Evolutionary conservation across 2,888 invertebrate species (phyloP), one percentile per base, ranked within the genome.

Genomic region (Lissonota sp.): DNA sequence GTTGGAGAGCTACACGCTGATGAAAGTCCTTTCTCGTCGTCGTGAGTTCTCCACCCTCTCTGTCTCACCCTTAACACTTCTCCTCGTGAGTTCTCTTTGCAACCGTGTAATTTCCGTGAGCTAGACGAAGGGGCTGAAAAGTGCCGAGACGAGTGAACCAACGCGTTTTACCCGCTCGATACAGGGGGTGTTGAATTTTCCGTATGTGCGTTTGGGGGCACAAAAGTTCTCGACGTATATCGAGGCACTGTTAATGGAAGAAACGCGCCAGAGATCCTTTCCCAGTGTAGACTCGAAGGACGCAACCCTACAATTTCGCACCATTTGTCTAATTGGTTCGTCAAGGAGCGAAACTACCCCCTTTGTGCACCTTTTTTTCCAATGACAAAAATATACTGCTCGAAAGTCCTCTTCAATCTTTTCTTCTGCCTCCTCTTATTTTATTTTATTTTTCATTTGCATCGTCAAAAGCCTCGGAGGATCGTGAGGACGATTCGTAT

Each of bases 301-400:
- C n/a, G 8, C 70, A 51, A 55, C 66, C 60, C 74, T 70, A 66
- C 77, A 80, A 88, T 89, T 88, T 84, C 77, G 76, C 75, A 81
- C 86, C 87, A 88, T 88, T 89, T 87, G 86, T 86, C 86, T 87
- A 86, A 88, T 88, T 87, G 87, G 81, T 88, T 88, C 86, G 82
- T 87, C 87, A 83, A 85, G 83, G 79, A 83, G 51, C 78, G 39
- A 37, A 26, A 37, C 40, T 37, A 44, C 44, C 16, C 26, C n/a
- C n/a, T n/a, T n/a, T n/a, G n/a, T n/a, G n/a, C n/a, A n/a, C n/a
- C n/a, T n/a, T n/a, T n/a, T n/a, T n/a, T n/a, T n/a, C n/a, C n/a
- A n/a, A n/a, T n/a, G n/a, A n/a, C n/a, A n/a, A n/a, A n/a, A n/a
- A n/a, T n/a, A n/a, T n/a, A 44, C 44, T 44, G 6, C 7, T 8